phyloP scores from a whole-genome alignment of 1,140 invertebrate species.

The Drosophila teissieri region DNA sequence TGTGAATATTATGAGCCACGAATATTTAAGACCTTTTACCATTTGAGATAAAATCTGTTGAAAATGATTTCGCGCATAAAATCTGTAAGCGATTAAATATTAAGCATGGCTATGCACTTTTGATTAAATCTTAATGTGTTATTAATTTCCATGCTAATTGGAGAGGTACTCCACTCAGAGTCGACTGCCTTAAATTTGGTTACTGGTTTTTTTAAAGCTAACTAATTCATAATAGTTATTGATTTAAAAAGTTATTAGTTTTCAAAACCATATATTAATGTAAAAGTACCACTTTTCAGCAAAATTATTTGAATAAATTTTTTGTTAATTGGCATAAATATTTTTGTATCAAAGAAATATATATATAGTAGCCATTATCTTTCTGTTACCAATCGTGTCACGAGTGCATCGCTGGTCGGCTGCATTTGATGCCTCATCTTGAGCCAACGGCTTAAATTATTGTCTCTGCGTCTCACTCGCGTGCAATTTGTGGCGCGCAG shows the following conservation, averaged over 20 bases:
- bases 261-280: too few relatives aligned
- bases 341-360: not conserved
- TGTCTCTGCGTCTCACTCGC: slow-evolving; percentile 66
- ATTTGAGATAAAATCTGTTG: not conserved
- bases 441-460: slow-evolving; percentile 74
- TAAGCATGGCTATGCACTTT: not conserved
- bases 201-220: not conserved
- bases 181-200: not conserved
- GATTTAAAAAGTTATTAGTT: too few relatives aligned
- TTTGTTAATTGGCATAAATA: too few relatives aligned
- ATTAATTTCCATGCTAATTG: too few relatives aligned
- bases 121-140: too few relatives aligned
- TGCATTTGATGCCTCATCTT: slow-evolving; percentile 56
- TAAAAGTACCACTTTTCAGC: too few relatives aligned
- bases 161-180: not conserved
- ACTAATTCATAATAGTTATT: too few relatives aligned
- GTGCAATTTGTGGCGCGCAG: slow-evolving; percentile 79
- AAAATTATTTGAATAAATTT: too few relatives aligned
- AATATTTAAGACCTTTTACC: not conserved
- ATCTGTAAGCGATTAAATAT: not conserved
- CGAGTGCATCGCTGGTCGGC: slow-evolving; percentile 25
- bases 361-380: not conserved
- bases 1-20: not conserved
- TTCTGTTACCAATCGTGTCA: slow-evolving; percentile 10
- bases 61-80: not conserved